Base-by-base conservation (phyloP, 2,113 vertebrate genomes). In the Romanogobio albipinnatus region DNA sequence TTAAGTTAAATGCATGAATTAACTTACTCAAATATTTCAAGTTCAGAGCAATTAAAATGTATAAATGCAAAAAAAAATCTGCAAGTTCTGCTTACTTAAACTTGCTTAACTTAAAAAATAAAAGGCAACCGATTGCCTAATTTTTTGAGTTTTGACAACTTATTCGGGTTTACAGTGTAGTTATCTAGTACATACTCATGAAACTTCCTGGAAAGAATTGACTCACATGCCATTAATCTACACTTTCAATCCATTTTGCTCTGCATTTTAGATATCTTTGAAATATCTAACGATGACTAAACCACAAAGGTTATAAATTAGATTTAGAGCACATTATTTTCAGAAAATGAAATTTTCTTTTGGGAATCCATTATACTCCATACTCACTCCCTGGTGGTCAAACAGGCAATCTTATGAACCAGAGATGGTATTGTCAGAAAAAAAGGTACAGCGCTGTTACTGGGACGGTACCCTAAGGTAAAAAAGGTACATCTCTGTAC, bases 261-360 rank as follows among this genome's bases (percentile, higher is more conserved):
- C 78, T 47, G 36, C 43, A 66, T 66, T 33, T 66, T 51, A 49
- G 5, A 17, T 3, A 22, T 47, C 22, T 73, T 5, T 49, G n/a
- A 1, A 45, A 10, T n/a, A 73, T 51, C 47, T 51, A 9, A 76
- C n/a, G 4, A 19, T 9, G 7, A 76, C 24, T 76, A 76, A 76
- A 53, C 26, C 74, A 53, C 24, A 26, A 73, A 17, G 33, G 5
- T 45, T 22, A 24, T 45, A 73, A 11, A 45, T 73, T 24, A 24
- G 22, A 5, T 73, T 73, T 43, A 73, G 39, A 71, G 68, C 10
- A 45, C 39, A 71, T 76, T 76, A 29, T 76, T 22, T 56, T 76
- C 26, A 10, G 68, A n/a, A 71, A 71, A 71, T n/a, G 0, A n/a
- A 45, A 22, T n/a, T 43, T 70, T 70, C 33, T 15, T 14, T 36